These are phyloP conservation scores for Teinopalpus imperialis DNA, from an alignment of 2,888 invertebrate species.

Conservation along the genomic window DNA sequence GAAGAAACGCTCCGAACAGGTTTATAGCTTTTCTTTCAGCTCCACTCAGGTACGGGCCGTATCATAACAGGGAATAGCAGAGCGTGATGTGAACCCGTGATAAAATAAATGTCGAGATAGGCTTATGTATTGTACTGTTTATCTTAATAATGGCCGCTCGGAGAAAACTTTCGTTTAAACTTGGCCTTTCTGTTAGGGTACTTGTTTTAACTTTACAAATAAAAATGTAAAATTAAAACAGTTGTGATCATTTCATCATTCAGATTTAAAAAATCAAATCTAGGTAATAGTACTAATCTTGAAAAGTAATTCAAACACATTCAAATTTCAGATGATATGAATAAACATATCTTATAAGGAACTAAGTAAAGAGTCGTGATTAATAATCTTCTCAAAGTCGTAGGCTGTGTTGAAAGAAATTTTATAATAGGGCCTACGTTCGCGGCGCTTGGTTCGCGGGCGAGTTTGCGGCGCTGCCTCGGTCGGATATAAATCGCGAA, in stretches of 20 bases:
- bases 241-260: too few relatives aligned
- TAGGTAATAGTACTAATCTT: too few relatives aligned
- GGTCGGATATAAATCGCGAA: constrained; percentile 80
- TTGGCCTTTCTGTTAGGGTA: constrained; percentile 51
- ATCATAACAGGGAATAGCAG: constrained; percentile 82
- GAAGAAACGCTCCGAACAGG: constrained; percentile 78
- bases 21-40: constrained; percentile 83
- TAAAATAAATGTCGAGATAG: constrained; percentile 82
- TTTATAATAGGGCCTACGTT: constrained; percentile 30
- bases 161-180: constrained; percentile 80
- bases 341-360: constrained; percentile 14
- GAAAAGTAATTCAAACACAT: too few relatives aligned
- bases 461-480: constrained; percentile 55
- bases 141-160: constrained; percentile 79
- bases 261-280: too few relatives aligned
- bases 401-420: constrained; percentile 19
- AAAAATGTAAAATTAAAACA: constrained; percentile 21
- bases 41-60: constrained; percentile 80
- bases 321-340: constrained; percentile 14
- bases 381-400: constrained; percentile 33
- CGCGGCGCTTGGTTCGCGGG: constrained; percentile 32
- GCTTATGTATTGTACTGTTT: constrained; percentile 83
- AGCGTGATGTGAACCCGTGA: constrained; percentile 82
- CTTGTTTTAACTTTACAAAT: constrained; percentile 39
- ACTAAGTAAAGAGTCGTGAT: constrained; percentile 31